Evolutionary conservation across 2,113 vertebrate genomes (phyloP), one percentile per base, ranked within the genome.

Genomic region (Gallinago paraguaiae): DNA sequence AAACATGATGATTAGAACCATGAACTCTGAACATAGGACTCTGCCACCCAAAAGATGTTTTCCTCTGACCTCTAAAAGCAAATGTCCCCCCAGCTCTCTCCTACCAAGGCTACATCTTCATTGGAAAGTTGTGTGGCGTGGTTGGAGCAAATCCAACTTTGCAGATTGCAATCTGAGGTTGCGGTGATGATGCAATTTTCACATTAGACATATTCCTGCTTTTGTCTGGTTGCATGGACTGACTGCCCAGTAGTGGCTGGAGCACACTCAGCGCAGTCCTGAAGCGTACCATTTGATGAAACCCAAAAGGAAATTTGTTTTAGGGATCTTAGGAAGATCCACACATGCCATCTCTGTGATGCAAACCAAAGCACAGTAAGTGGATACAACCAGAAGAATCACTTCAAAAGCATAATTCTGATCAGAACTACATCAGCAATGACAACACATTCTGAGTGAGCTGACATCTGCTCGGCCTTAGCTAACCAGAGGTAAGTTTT

Each of bases 131-230:
- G 17, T 53, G 33, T 53, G 56, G 57, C 0, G 0, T 28, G 18
- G 41, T 7, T 65, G 43, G 37, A 87, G 39, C 0, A 0, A 92
- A 90, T 90, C 46, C 78, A 82, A 6, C 25, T 91, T 68, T 64
- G 53, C 8, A 7, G 51, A 28, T 24, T 0, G 0, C 48, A 85
- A 0, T 59, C 14, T 0, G 3, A 67, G 70, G 37, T 54, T 46
- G n/a, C 2, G 2, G 19, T 70, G 51, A 41, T 13, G 60, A 45
- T 61, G n/a, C 69, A 54, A 10, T 6, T 2, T 10, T 54, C 53
- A 53, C 8, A 53, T 65, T 60, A 65, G 64, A 30, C 2, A 4
- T 30, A 17, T 69, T 65, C 61, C 72, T 65, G 50, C 30, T 74
- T 77, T 67, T 63, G 37, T 28, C 60, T 67, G 17, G 24, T 63